Percentiles rank a stretch among this genome's conserved stretches.
Evolutionary conservation across 2,888 invertebrate species (phyloP).

Genomic region (Plutella xylostella): DNA sequence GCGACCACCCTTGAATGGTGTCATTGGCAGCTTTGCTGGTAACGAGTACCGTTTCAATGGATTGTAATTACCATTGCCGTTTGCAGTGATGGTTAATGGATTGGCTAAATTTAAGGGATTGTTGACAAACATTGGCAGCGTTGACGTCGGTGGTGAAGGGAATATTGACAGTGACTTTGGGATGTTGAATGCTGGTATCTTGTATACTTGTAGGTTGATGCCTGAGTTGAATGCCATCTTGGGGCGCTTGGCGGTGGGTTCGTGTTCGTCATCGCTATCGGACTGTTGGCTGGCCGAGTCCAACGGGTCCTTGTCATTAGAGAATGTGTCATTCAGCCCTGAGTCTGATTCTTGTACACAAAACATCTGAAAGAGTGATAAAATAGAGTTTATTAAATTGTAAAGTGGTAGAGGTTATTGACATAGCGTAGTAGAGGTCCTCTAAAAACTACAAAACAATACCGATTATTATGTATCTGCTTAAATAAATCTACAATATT

Average conservation of each 20-base stretch:
- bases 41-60: constrained; percentile 28
- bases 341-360: constrained; percentile 54
- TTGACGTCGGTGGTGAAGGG: constrained; percentile 29
- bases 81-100: constrained; percentile 38
- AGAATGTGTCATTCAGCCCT: constrained; percentile 36
- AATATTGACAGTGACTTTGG: constrained; percentile 47
- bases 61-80: constrained; percentile 26
- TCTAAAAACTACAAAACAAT: not conserved
- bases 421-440: not conserved
- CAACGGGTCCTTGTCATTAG: constrained; percentile 32
- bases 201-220: constrained; percentile 53
- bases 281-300: constrained; percentile 25
- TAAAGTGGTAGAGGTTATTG: not conserved
- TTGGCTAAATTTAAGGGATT: constrained; percentile 56
- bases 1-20: constrained; percentile 21
- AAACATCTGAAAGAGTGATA: constrained; percentile 48
- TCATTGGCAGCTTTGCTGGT: constrained; percentile 46
- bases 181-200: constrained; percentile 51
- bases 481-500: not conserved
- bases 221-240: constrained; percentile 35
- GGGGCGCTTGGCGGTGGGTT: constrained; percentile 45
- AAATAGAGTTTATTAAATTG: not conserved
- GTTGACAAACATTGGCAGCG: constrained; percentile 53
- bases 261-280: constrained; percentile 51
- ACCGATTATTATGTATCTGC: not conserved